Base-by-base conservation (phyloP, 1,140 invertebrate species). In the Coptotermes formosanus region DNA sequence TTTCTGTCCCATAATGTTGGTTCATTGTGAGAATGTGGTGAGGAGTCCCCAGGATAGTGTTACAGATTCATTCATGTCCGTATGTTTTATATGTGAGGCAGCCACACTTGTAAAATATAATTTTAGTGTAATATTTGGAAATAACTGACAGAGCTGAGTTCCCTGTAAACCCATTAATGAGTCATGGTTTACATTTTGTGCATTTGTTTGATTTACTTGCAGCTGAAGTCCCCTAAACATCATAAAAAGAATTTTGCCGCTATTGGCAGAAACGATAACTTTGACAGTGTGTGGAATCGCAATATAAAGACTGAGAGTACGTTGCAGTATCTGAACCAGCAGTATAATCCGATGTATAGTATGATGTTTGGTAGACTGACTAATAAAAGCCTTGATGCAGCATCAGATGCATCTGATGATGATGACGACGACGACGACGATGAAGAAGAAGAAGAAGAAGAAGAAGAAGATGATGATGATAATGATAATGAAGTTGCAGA, bases 271-370 rank as follows among this genome's bases (percentile, higher is more conserved):
- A 75, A 25, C 9, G 64, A 75, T 30, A 75, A 30, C n/a, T n/a
- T 75, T n/a, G 64, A 75, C 25, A 75, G 25, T 59, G 7, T 52
- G 55, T 84, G 83, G 83, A 84, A 45, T 30, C 83, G 83, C 14
- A 25, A 12, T 9, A 6, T 75, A 14, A 84, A 84, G 45, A 84
- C 83, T 52, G 83, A 84, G 48, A 84, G 45, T 52, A 45, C 83
- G 1, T 8, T 84, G 25, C 83, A 84, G 21, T 84, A 84, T 52
- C 83, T 84, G 25, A 84, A 84, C 48, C 83, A 84, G 23, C 83
- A 84, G 55, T 84, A 84, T 52, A 84, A 84, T 30, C 83, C 83
- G 2, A 84, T 84, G 83, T 84, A 84, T n/a, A 48, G 30, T 23
- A 84, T 84, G 83, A 83, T 83, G 82, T 59, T 84, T 30, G 83